Percentiles rank a stretch among this genome's conserved stretches.
Conservation (phyloP, 2,113 vertebrate species). For the Cyprinodon tularosa region DNA sequence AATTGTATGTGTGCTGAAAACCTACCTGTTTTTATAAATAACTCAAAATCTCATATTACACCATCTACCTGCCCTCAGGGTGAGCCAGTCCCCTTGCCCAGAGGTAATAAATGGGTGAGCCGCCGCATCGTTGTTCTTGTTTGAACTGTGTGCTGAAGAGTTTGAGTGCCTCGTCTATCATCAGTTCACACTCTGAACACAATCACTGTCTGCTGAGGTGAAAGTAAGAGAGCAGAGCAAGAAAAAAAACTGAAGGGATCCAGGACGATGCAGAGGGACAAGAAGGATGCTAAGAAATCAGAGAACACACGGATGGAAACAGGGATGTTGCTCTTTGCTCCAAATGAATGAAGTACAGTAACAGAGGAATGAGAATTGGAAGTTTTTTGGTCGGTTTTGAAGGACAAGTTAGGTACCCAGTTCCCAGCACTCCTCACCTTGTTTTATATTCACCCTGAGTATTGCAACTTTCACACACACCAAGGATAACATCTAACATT, state of each 20-base stretch:
- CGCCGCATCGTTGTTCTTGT: slow-evolving; percentile 47
- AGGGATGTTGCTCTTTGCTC: not conserved
- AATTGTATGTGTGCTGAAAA: slow-evolving; percentile 5
- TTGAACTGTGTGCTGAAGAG: slow-evolving; percentile 22
- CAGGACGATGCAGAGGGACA: not conserved
- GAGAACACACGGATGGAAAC: slow-evolving; percentile 6
- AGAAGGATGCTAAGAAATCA: not conserved
- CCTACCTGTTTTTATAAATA: not conserved
- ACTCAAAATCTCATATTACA: not conserved
- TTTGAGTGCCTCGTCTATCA: slow-evolving; percentile 55
- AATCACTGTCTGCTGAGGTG: slow-evolving; percentile 26
- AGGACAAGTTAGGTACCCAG: not conserved
- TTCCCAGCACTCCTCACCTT: not conserved
- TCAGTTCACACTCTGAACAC: slow-evolving; percentile 42
- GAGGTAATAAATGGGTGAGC: slow-evolving; percentile 63
- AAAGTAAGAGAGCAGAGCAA: slow-evolving; percentile 12
- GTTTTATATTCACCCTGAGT: not conserved
- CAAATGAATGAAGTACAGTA: not conserved
- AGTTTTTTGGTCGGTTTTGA: not conserved
- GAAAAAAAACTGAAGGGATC: slow-evolving; percentile 25
- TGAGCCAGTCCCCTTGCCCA: slow-evolving; percentile 17
- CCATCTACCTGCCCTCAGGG: not conserved
- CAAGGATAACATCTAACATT: not conserved
- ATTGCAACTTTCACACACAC: not conserved
- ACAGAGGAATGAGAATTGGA: not conserved